phyloP scores from a whole-genome alignment of 2,113 vertebrate species.

The Barbus barbus region DNA sequence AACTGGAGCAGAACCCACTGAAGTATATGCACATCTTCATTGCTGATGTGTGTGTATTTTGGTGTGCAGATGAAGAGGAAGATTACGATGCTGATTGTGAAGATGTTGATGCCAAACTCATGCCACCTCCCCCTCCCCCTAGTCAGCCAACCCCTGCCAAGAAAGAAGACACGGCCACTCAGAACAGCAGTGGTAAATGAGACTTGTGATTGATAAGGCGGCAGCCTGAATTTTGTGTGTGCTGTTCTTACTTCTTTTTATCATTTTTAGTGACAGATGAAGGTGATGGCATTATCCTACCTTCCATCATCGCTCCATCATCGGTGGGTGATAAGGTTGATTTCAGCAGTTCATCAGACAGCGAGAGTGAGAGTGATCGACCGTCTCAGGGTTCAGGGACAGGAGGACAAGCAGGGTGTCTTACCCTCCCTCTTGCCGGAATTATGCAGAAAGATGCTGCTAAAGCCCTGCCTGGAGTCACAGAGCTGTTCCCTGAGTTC shows the following conservation, averaged over 20 bases:
- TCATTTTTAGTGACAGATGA: conserved; percentile 81
- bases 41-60: neutral
- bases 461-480: conserved; percentile 90
- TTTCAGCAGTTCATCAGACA: conserved; percentile 97
- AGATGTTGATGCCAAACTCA: conserved; percentile 95
- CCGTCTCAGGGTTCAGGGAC: conserved; percentile 78
- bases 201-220: neutral
- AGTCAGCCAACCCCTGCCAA: conserved; percentile 73
- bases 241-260: neutral
- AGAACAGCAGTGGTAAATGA: conserved; percentile 75
- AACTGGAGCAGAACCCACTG: neutral
- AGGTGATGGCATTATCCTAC: conserved; percentile 93
- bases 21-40: neutral
- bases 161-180: conserved; percentile 85
- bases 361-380: conserved; percentile 90
- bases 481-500: conserved; percentile 95
- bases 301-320: conserved; percentile 95
- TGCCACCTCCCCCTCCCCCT: conserved; percentile 94
- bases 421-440: conserved; percentile 92
- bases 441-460: conserved; percentile 96
- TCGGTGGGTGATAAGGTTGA: conserved; percentile 88
- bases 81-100: conserved; percentile 97
- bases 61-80: conserved; percentile 84
- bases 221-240: neutral
- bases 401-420: conserved; percentile 80